A percentile compares a stretch with the other conserved stretches of the same genome.
Conservation (phyloP, 2,797 vertebrate species). For the Myiotriccus ornatus region DNA sequence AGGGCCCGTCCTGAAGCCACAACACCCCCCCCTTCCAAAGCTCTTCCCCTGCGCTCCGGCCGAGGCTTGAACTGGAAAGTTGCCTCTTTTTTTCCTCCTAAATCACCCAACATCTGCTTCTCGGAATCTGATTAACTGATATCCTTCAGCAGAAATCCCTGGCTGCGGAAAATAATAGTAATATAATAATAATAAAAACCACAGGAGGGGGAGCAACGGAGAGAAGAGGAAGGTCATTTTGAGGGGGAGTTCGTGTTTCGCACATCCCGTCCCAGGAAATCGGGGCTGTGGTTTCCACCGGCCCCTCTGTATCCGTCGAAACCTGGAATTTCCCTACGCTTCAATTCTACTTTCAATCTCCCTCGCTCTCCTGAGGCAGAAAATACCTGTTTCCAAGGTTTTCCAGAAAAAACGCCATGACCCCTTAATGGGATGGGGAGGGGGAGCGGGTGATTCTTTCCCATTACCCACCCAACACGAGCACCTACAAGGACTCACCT, state of each 20-base stretch:
- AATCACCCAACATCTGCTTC: constrained; percentile 72
- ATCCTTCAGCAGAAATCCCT: constrained; percentile 64
- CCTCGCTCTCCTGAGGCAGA: rapidly evolving
- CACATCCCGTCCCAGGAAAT: neutral
- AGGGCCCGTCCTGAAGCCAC: rapidly evolving
- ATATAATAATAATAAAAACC: neutral
- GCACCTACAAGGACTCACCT: constrained; percentile 7
- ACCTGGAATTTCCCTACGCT: neutral
- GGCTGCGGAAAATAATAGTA: neutral
- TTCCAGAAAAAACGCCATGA: neutral
- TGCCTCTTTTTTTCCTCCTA: constrained; percentile 29
- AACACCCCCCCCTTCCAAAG: neutral
- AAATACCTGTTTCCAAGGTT: rapidly evolving
- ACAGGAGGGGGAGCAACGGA: neutral
- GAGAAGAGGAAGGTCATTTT: constrained; percentile 38
- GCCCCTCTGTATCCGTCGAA: neutral
- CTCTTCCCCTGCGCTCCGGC: rapidly evolving
- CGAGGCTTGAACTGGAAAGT: constrained; percentile 35
- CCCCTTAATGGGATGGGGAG: neutral
- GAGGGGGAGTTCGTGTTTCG: neutral
- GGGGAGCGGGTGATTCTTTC: neutral
- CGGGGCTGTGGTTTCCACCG: neutral
- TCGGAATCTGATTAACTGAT: constrained; percentile 72
- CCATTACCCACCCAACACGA: rapidly evolving
- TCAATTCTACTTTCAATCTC: neutral